phyloP scores from a whole-genome alignment of 35 echinoderm and acorn worm species.

The Anneissia japonica region DNA sequence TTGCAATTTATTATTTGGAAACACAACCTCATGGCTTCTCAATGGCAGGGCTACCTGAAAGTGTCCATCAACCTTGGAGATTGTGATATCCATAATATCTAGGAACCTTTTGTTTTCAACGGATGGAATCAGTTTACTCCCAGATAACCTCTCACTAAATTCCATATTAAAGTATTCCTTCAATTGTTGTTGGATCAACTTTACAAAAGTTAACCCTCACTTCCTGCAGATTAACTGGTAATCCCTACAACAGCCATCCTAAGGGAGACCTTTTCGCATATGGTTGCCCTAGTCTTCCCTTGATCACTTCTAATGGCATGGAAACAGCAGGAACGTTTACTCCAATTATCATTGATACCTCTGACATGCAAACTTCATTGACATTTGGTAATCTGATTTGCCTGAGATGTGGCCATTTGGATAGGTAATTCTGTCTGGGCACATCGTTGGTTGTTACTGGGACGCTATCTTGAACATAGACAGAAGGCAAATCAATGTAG shows the following conservation, averaged over 20 bases:
- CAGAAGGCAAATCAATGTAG: constrained; percentile 33
- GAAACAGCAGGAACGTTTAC: constrained; percentile 10
- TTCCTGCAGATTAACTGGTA: not conserved
- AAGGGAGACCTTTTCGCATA: constrained; percentile 7
- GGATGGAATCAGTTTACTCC: not conserved
- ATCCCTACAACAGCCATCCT: constrained; percentile 42
- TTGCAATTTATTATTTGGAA: constrained; percentile 43
- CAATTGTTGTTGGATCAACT: not conserved
- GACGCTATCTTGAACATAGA: constrained; percentile 28
- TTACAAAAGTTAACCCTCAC: not conserved
- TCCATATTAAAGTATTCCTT: constrained; percentile 7
- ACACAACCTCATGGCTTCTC: not conserved
- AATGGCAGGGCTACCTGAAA: constrained; percentile 18
- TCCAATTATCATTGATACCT: constrained; percentile 28
- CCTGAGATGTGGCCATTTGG: constrained; percentile 10
- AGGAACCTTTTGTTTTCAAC: constrained; percentile 23
- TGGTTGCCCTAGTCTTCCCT: not conserved
- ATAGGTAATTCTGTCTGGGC: constrained; percentile 27
- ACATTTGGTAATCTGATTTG: constrained; percentile 10
- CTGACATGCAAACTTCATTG: not conserved
- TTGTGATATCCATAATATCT: constrained; percentile 8
- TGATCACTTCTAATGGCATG: constrained; percentile 17
- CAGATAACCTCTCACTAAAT: not conserved
- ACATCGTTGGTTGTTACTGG: constrained; percentile 19
- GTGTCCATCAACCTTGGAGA: constrained; percentile 1